Conservation (phyloP, 2,888 invertebrate species). For the Chrysotoxum bicinctum region DNA sequence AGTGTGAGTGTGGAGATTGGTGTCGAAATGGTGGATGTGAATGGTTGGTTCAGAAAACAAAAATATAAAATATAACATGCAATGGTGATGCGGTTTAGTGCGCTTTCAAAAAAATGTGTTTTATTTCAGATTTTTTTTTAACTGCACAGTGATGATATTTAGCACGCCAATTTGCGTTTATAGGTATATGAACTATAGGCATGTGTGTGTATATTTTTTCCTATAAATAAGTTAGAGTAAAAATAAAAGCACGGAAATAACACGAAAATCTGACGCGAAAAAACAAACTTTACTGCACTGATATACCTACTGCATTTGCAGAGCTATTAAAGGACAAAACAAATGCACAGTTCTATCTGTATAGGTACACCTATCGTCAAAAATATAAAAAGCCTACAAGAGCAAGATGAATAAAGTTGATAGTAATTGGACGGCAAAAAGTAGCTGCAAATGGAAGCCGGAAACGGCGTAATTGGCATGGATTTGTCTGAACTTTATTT, state of each 20-base stretch:
- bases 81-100: constrained; percentile 61
- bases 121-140: not conserved
- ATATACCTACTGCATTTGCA: constrained; percentile 33
- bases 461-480: constrained; percentile 30
- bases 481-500: constrained; percentile 11
- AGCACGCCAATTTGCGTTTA: constrained; percentile 57
- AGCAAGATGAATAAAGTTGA: constrained; percentile 24
- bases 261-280: constrained; percentile 10
- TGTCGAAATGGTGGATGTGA: constrained; percentile 45
- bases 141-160: constrained; percentile 53
- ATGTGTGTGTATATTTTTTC: not conserved
- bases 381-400: not conserved
- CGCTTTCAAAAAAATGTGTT: constrained; percentile 29
- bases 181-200: no score
- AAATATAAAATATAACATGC: constrained; percentile 44
- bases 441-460: constrained; percentile 13
- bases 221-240: constrained; percentile 43
- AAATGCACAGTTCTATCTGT: constrained; percentile 23
- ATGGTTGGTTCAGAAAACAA: constrained; percentile 22
- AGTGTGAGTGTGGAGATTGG: constrained; percentile 22
- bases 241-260: constrained; percentile 6
- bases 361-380: not conserved
- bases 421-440: constrained; percentile 42
- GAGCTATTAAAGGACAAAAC: constrained; percentile 35
- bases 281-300: constrained; percentile 32